phyloP scores from a whole-genome alignment of 2,113 vertebrate species.

The Indri indri region DNA sequence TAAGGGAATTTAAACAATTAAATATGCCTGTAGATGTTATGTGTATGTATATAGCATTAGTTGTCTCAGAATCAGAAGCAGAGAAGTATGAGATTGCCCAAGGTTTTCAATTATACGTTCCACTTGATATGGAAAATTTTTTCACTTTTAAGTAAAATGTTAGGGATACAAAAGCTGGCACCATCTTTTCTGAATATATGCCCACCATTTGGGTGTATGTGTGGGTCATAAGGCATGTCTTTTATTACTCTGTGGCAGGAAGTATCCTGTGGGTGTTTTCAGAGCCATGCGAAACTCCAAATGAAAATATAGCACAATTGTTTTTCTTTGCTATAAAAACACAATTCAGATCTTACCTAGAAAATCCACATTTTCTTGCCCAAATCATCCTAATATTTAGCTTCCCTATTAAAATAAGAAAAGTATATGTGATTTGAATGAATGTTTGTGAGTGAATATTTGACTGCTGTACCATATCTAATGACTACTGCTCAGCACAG shows the following conservation, averaged over 20 bases:
- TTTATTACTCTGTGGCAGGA: not conserved
- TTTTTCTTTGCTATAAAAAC: not conserved
- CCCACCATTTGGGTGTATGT: not conserved
- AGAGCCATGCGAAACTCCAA: not conserved
- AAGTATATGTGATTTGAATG: not conserved
- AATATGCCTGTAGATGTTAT: not conserved
- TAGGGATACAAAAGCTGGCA: not conserved
- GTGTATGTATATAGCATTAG: accelerated
- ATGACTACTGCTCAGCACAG: not conserved
- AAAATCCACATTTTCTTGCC: not conserved
- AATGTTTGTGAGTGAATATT: not conserved
- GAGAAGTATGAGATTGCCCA: not conserved
- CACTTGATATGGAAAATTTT: not conserved
- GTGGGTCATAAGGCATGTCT: not conserved
- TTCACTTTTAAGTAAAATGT: not conserved
- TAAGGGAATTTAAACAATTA: not conserved
- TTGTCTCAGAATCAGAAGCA: not conserved
- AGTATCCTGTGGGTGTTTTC: not conserved
- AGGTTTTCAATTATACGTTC: not conserved
- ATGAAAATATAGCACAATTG: not conserved
- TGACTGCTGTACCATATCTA: not conserved
- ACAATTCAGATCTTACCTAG: not conserved
- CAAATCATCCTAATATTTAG: not conserved
- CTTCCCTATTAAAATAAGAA: not conserved
- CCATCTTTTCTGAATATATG: not conserved